These are phyloP conservation scores for Erpobdella octoculata DNA, from an alignment of 2,888 invertebrate species.

Conservation along the genomic window DNA sequence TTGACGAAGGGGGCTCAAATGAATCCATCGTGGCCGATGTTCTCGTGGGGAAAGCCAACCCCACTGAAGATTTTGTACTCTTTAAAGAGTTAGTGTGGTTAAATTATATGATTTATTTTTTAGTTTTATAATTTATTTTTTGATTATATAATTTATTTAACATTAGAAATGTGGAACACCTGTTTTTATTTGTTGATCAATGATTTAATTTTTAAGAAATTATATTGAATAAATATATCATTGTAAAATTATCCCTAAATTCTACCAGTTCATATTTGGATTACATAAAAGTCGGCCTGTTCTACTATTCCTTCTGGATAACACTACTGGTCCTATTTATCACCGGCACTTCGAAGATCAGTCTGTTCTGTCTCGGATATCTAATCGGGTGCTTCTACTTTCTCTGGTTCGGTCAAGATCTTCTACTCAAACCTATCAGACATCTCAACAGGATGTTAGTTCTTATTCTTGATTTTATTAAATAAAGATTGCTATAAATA, in stretches of 20 bases:
- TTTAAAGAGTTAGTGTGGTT: slow-evolving; percentile 36
- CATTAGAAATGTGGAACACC: not conserved
- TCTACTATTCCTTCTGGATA: slow-evolving; percentile 88
- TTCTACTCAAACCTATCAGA: slow-evolving; percentile 78
- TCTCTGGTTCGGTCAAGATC: slow-evolving; percentile 95
- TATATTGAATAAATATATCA: not conserved
- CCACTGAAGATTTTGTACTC: slow-evolving; percentile 80
- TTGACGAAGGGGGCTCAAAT: slow-evolving; percentile 55
- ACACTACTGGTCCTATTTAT: slow-evolving; percentile 88
- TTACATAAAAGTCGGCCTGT: slow-evolving; percentile 73
- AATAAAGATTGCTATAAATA: not conserved
- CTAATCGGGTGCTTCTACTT: slow-evolving; percentile 89
- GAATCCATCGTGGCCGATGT: slow-evolving; percentile 47
- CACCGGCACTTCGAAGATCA: slow-evolving; percentile 86
- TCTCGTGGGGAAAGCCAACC: slow-evolving; percentile 56
- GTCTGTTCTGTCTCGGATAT: slow-evolving; percentile 89
- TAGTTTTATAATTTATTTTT: not conserved
- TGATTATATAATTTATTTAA: not conserved
- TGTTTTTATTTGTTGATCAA: no score
- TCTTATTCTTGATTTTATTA: not conserved
- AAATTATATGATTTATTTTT: not conserved
- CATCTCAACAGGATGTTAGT: slow-evolving; percentile 61
- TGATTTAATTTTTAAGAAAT: not conserved
- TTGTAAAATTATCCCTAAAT: not conserved
- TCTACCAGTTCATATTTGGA: slow-evolving; percentile 73